These are phyloP conservation scores for Atrina japonica DNA, from an alignment of 2,888 invertebrate species.

Conservation along the genomic window DNA sequence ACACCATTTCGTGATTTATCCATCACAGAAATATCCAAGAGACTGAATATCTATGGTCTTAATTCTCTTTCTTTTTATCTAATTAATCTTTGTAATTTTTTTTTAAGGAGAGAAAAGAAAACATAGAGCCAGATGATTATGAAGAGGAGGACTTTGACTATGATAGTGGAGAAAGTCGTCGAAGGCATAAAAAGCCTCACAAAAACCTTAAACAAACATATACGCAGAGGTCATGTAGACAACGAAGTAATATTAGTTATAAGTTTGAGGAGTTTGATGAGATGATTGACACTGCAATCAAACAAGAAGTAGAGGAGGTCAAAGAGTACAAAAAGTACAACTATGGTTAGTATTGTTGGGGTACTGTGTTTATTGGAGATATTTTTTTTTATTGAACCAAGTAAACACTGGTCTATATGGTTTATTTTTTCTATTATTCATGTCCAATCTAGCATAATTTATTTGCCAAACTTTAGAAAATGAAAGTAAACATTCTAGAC, in stretches of 20 bases:
- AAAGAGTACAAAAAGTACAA: conserved; percentile 21
- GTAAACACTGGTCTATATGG: too few relatives aligned
- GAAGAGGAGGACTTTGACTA: conserved; percentile 39
- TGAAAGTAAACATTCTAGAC: too few relatives aligned
- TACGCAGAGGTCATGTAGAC: conserved; percentile 46
- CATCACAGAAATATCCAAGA: too few relatives aligned
- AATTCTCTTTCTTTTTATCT: too few relatives aligned
- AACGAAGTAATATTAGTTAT: conserved; percentile 84
- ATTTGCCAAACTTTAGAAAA: too few relatives aligned
- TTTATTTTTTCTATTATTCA: too few relatives aligned
- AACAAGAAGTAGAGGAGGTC: conserved; percentile 71
- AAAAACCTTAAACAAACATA: conserved; percentile 27
- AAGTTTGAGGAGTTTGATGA: conserved; percentile 96
- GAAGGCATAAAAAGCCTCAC: conserved; percentile 13
- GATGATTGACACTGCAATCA: conserved; percentile 92
- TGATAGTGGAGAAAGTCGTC: conserved; percentile 32
- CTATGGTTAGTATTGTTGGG: conserved; percentile 16
- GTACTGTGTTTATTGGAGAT: too few relatives aligned
- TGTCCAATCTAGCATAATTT: too few relatives aligned
- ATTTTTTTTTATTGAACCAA: too few relatives aligned
- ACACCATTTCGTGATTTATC: too few relatives aligned
- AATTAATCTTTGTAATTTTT: too few relatives aligned
- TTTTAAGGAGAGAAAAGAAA: conserved; percentile 43
- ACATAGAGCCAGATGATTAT: conserved; percentile 41
- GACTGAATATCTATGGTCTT: too few relatives aligned